Evolutionary conservation across 2,888 invertebrate genomes (phyloP).

Genomic region (Augiades crinisus): DNA sequence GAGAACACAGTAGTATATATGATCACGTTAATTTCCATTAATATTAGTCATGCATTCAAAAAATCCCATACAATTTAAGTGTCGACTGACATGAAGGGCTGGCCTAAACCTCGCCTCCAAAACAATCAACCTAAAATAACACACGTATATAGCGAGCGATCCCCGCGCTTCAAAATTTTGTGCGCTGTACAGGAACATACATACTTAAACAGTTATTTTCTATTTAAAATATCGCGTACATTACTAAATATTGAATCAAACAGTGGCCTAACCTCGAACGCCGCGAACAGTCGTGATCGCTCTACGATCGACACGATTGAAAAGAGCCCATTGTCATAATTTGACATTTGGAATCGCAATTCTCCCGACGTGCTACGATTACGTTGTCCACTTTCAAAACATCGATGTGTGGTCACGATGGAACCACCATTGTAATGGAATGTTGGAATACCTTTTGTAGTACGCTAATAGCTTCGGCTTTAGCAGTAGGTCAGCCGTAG

Average conservation of each 20-base stretch:
- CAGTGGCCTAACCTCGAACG: constrained; percentile 1
- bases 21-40: no score
- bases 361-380: constrained; percentile 26
- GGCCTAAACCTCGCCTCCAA: no score
- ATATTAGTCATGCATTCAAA: no score
- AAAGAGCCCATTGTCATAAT: constrained; percentile 27
- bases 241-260: not conserved
- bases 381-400: constrained; percentile 26
- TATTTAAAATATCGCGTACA: not conserved
- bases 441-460: constrained; percentile 19
- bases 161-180: no score
- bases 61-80: no score
- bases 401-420: constrained; percentile 26
- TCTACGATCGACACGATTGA: constrained; percentile 29
- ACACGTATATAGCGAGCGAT: no score
- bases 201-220: no score
- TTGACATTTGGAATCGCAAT: constrained; percentile 25
- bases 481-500: constrained; percentile 4
- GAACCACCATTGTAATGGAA: constrained; percentile 19
- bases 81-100: no score
- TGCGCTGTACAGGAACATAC: no score
- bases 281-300: constrained; percentile 50
- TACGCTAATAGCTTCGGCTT: constrained; percentile 18
- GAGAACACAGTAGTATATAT: no score
- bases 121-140: no score